Base-by-base conservation (phyloP, 2,113 vertebrate genomes). In the Daphoenositta chrysoptera region DNA sequence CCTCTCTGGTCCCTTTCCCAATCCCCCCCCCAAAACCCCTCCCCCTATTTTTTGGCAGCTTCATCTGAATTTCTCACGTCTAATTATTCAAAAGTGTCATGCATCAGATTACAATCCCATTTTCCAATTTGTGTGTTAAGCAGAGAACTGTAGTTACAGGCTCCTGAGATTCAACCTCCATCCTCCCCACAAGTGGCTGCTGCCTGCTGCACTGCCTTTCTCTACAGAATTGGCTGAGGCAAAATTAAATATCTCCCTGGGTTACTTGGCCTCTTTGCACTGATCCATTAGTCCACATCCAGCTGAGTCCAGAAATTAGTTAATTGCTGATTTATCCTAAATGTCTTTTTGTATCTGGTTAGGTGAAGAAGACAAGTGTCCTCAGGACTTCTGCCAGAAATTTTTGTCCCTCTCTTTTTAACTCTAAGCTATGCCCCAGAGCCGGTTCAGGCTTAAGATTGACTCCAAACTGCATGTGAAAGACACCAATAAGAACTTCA, bases 91-190 rank as follows among this genome's bases (percentile, higher is more conserved):
- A 18, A 81, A 89, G 69, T 89, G 57, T 56, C 45, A 61, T 57
- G 87, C 83, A 82, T 85, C 77, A 76, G 48, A 91, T 94, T 93
- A 89, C 69, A 92, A 84, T 86, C 80, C 72, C 83, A 75, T 93
- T 95, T 95, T 87, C 79, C 91, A 94, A 51, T 89, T 77, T 87
- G 72, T 63, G 45, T 81, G 58, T 83, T 69, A 90, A 93, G 60
- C 27, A 87, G 77, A 87, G 60, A 54, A 51, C 65, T 78, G 37
- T 56, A 58, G 21, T 81, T 84, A 28, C 12, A 72, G 44, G 11
- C 83, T 88, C 86, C 89, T 75, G 80, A 87, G 91, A 84, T 73
- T 75, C 68, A 73, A 7, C 42, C 42, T 95, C 68, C 71, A 22
- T 58, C 71, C 69, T 80, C 76, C 71, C 63, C 64, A 48, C 0